Conservation (phyloP, 2,888 invertebrate genomes). For the Portevinia maculata region DNA sequence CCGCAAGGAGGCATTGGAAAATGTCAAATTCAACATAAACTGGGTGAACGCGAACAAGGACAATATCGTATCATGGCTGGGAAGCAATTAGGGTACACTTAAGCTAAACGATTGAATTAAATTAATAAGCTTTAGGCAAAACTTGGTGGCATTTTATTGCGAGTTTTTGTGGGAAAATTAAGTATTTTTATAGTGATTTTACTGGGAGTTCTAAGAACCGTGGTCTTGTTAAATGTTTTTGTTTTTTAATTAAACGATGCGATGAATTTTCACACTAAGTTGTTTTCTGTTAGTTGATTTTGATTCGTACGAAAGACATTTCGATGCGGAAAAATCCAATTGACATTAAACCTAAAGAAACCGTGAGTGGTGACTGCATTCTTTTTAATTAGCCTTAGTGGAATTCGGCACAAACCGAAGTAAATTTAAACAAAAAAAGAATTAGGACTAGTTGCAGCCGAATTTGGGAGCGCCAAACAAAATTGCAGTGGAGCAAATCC, state of each 20-base stretch:
- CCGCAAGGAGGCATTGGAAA: constrained; percentile 90
- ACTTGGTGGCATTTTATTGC: constrained; percentile 52
- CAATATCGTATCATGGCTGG: constrained; percentile 86
- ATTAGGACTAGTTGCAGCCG: too few species aligned
- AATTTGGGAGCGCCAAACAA: too few species aligned
- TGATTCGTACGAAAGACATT: too few species aligned
- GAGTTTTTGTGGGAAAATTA: constrained; percentile 41
- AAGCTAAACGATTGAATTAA: constrained; percentile 46
- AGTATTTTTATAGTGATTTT: constrained; percentile 25
- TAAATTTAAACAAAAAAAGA: too few species aligned
- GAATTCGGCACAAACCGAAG: too few species aligned
- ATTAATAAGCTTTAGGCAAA: constrained; percentile 49
- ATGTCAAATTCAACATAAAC: constrained; percentile 89
- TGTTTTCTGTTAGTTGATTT: not conserved
- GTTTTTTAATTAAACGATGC: constrained; percentile 30
- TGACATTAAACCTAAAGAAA: too few species aligned
- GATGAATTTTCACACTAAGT: constrained; percentile 9
- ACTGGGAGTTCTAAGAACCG: constrained; percentile 32
- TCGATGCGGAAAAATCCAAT: too few species aligned
- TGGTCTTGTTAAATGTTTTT: constrained; percentile 2
- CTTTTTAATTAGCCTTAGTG: too few species aligned
- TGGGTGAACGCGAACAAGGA: constrained; percentile 87
- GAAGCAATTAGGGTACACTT: constrained; percentile 44
- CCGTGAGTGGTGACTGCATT: too few species aligned
- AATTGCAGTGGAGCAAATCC: too few species aligned